Evolutionary conservation across 2,888 invertebrate genomes (phyloP).

Genomic region (Microplitis deprimator): DNA sequence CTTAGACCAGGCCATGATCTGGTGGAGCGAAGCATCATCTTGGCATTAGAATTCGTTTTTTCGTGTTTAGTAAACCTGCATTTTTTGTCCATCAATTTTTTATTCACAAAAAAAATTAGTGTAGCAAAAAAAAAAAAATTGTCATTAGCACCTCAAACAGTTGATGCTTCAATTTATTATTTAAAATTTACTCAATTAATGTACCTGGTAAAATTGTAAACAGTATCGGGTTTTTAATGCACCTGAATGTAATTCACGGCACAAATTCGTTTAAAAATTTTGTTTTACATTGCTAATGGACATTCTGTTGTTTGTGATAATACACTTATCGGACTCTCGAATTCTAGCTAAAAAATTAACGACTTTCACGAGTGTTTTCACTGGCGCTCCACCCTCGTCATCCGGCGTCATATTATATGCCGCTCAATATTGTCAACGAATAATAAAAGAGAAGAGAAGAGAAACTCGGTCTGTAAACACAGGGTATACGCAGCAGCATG

Average conservation of each 20-base stretch:
- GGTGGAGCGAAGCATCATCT: no score
- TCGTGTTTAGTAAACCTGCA: no score
- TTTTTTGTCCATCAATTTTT: no score
- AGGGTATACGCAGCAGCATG: conserved; percentile 28
- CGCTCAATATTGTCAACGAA: conserved; percentile 49
- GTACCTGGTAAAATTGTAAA: conserved; percentile 8
- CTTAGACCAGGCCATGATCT: no score
- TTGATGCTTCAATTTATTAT: conserved; percentile 1
- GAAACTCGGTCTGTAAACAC: conserved; percentile 36
- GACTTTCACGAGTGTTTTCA: conserved; percentile 22
- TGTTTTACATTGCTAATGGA: neutral
- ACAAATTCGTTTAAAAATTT: conserved; percentile 1
- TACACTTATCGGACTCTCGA: conserved; percentile 7
- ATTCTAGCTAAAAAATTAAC: conserved; percentile 30
- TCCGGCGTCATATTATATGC: conserved; percentile 24
- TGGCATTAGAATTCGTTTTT: no score
- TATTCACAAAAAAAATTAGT: no score
- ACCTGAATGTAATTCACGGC: conserved; percentile 4
- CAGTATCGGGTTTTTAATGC: neutral
- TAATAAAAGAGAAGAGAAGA: conserved; percentile 7
- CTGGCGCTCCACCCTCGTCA: neutral
- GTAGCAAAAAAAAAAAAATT: no score
- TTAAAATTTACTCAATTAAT: neutral
- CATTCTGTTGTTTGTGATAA: neutral
- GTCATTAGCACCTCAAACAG: no score